A percentile compares a stretch with the other conserved stretches of the same genome.
phyloP scores from a whole-genome alignment of 2,888 invertebrate species.

The Poecilus cupreus region DNA sequence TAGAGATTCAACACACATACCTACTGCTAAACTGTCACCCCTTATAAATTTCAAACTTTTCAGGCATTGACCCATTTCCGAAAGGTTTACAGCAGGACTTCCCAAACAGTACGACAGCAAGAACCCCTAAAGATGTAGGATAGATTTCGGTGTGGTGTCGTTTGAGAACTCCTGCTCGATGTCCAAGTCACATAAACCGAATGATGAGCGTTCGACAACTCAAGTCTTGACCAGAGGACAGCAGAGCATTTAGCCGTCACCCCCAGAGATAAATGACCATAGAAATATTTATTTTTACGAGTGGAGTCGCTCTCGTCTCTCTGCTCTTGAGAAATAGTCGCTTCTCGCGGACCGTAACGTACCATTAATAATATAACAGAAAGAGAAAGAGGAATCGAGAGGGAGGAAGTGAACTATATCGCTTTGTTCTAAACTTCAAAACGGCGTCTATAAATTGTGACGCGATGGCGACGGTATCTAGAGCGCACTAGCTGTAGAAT shows the following conservation, averaged over 20 bases:
- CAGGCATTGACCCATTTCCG: background rate
- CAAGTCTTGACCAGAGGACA: background rate
- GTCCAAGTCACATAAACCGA: background rate
- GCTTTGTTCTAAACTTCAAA: slow-evolving; percentile 34
- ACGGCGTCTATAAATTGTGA: slow-evolving; percentile 13
- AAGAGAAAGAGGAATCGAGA: too few species aligned
- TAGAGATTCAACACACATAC: too few species aligned
- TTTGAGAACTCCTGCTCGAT: background rate
- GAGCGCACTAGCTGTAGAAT: background rate
- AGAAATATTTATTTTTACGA: slow-evolving; percentile 48
- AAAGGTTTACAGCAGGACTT: background rate
- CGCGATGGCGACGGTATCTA: background rate
- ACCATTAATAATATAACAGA: slow-evolving; percentile 47
- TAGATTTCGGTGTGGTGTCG: too few species aligned
- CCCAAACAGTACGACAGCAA: background rate
- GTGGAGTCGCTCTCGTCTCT: too few species aligned
- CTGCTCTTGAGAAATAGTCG: slow-evolving; percentile 39
- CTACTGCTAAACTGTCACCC: background rate
- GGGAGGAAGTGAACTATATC: slow-evolving; percentile 21
- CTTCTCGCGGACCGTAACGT: background rate
- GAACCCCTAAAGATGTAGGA: too few species aligned
- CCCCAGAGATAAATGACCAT: slow-evolving; percentile 33
- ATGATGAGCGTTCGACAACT: background rate
- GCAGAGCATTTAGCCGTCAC: background rate
- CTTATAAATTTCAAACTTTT: background rate